Percentiles rank a stretch among this genome's conserved stretches.
Conservation (phyloP, 2,113 vertebrate genomes). For the Psilopsiagon aurifrons region DNA sequence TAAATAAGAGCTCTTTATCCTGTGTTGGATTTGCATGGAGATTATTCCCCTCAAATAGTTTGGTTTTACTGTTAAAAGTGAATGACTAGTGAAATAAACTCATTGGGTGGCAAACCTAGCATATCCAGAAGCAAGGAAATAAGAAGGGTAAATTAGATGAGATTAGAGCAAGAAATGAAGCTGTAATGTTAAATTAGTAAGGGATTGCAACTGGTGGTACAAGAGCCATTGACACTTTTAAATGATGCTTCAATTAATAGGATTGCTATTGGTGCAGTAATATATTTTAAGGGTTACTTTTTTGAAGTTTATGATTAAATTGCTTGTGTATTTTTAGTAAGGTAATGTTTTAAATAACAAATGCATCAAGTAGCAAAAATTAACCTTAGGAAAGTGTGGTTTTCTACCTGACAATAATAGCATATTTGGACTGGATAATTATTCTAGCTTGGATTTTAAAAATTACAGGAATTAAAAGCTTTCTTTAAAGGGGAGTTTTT, state of each 20-base stretch:
- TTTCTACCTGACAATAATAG: not conserved
- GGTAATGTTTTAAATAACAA: conserved; percentile 5
- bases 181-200: conserved; percentile 69
- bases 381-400: conserved; percentile 2
- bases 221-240: conserved; percentile 48
- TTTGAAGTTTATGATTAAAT: conserved; percentile 30
- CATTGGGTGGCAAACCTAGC: conserved; percentile 77
- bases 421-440: not conserved
- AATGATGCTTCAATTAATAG: conserved; percentile 66
- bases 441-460: not conserved
- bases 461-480: not conserved
- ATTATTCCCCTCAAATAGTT: conserved; percentile 82
- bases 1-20: conserved; percentile 78
- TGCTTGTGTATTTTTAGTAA: conserved; percentile 4
- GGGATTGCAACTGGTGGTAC: conserved; percentile 35
- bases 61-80: conserved; percentile 81
- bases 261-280: not conserved
- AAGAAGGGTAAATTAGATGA: conserved; percentile 75
- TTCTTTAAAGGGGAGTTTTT: not conserved
- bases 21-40: conserved; percentile 76
- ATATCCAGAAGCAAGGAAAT: conserved; percentile 74
- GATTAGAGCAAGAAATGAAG: conserved; percentile 78
- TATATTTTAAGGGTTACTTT: conserved; percentile 41
- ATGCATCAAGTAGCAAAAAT: not conserved
- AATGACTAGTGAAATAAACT: conserved; percentile 82